A percentile compares a stretch with the other conserved stretches of the same genome.
Evolutionary conservation across 2,888 invertebrate genomes (phyloP).

Genomic region (Griposia aprilina): DNA sequence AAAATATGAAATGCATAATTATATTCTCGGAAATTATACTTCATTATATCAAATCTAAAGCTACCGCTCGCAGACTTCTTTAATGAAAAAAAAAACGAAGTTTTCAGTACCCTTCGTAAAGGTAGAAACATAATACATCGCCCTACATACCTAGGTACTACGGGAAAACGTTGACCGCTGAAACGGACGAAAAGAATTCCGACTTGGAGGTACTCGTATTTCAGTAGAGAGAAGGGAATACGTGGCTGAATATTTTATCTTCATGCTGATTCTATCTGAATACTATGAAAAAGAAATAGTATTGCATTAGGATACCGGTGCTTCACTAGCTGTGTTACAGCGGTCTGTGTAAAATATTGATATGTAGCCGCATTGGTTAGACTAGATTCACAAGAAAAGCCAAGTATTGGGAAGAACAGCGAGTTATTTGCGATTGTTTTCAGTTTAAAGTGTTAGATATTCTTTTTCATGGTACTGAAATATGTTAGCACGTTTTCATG

Average conservation of each 20-base stretch:
- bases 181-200: constrained; percentile 46
- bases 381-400: no score
- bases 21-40: neutral
- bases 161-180: constrained; percentile 42
- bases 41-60: constrained; percentile 6
- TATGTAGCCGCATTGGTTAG: neutral
- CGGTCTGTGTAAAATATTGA: constrained; percentile 29
- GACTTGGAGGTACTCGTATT: constrained; percentile 46
- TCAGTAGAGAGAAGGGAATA: constrained; percentile 38
- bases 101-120: neutral
- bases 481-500: neutral
- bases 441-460: no score
- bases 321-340: constrained; percentile 4
- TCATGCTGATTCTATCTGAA: constrained; percentile 55
- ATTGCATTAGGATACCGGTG: constrained; percentile 9
- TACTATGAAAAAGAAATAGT: constrained; percentile 42
- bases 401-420: no score
- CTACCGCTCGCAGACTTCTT: neutral
- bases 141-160: neutral
- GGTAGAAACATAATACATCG: neutral
- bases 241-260: constrained; percentile 51
- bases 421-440: neutral
- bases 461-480: neutral
- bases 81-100: neutral
- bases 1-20: constrained; percentile 4